Base-by-base conservation (phyloP, 1,140 invertebrate genomes). In the Lysiphlebus fabarum region DNA sequence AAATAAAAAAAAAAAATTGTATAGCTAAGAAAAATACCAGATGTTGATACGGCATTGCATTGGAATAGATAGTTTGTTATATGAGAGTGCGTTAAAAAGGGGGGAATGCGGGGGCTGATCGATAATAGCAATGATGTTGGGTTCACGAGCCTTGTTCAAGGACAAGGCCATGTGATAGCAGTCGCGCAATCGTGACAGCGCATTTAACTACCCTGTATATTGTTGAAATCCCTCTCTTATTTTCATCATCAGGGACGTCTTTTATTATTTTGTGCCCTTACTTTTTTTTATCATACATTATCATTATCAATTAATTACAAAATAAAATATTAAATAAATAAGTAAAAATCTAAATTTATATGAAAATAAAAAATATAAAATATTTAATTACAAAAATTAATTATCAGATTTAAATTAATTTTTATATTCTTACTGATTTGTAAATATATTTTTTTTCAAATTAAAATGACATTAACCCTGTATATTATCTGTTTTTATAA, bases 81-180 rank as follows among this genome's bases (percentile, higher is more conserved):
- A 70, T 67, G 66, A 26, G 72, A 75, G 67, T 73, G 73, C 72
- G 76, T 70, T 68, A 69, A 72, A 71, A 74, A 70, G 74, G 74
- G 74, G 17, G 17, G 4, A 2, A 71, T 75, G 75, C 71, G 76
- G 76, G 75, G 75, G 76, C 78, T 79, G 76, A 79, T 80, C 78
- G 77, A 80, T 80, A 78, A 78, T 78, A 74, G 74, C 72, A 67
- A 26, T 26, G 71, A 72, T 64, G 64, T 64, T 53, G 77, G 71
- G 79, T 81, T 81, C 78, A 80, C 76, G 66, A 76, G 76, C 79
- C 78, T 73, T 76, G 74, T 81, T 79, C 79, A 80, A 81, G 79
- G 79, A 81, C 79, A 81, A 81, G 79, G 79, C 78, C 77, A 81
- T 71, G 73, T 75, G 78, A 80, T 79, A 80, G 76, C 73, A 71